Evolutionary conservation across 2,888 invertebrate species (phyloP), one percentile per base, ranked within the genome.

Genomic region (Eretmocerus hayati): DNA sequence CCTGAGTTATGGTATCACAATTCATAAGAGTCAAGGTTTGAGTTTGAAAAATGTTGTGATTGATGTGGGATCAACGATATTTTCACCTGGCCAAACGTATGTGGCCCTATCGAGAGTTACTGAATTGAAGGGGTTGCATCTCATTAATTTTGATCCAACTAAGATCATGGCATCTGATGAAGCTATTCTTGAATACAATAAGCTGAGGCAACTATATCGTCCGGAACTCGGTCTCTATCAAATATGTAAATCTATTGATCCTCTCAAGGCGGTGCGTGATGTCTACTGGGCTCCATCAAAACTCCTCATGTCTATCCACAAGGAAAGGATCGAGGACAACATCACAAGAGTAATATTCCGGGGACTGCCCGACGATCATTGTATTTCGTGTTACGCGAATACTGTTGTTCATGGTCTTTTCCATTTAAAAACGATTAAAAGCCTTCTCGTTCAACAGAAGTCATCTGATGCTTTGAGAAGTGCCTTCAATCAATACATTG

Each of bases 61-160:
- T n/a, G n/a, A n/a, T n/a, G n/a, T n/a, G n/a, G n/a, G 26, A 26
- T 26, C 52, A 51, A 35, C 39, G 31, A 39, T 58, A 18, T 54
- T 57, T 53, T 35, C 54, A 26, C 32, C 35, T 43, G 58, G 58
- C 18, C 58, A 59, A 47, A 46, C 49, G 6, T 58, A 59, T 43
- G 57, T 57, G 8, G 58, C 58, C n/a, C 39, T 58, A 8, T 56
- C 54, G 13, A 37, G 57, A 22, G 52, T 56, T 3, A 56, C 50
- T 9, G 35, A 41, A 4, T 30, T 55, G n/a, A 31, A 51, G 18
- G 50, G 53, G 30, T 39, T 55, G 8, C 51, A 56, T 32, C 30
- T 56, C 18, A 49, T 56, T 2, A 56, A 56, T 43, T 40, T 51
- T 42, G 51, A 56, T 31, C 53, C 52, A 2, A 35, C 15, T n/a